Conservation (phyloP, 37 sponge, comb jelly and placozoan genomes). For the Haliclona indistincta region DNA sequence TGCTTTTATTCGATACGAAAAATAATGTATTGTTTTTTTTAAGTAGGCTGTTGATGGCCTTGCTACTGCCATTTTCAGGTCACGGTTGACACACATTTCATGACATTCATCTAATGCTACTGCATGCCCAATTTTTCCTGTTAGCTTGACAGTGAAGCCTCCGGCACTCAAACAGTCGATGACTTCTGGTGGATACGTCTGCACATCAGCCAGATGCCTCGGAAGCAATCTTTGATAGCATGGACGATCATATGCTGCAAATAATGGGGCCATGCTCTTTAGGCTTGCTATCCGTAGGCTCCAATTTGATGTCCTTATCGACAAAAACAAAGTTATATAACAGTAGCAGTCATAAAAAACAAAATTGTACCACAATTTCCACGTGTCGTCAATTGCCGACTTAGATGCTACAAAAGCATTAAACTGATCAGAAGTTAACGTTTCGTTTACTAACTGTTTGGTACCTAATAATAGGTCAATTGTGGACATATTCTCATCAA, state of each 20-base stretch:
- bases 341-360: neutral
- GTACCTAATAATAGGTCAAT: too few species aligned
- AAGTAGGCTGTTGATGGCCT: too few species aligned
- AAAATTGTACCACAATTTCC: neutral
- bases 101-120: too few species aligned
- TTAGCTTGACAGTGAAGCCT: neutral
- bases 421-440: constrained; percentile 2
- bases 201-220: neutral
- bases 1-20: too few species aligned
- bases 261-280: neutral
- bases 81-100: too few species aligned
- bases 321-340: neutral
- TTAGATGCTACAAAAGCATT: too few species aligned
- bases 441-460: too few species aligned
- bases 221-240: neutral
- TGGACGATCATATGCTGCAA: neutral
- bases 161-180: neutral
- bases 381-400: too few species aligned
- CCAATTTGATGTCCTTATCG: neutral
- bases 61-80: too few species aligned
- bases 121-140: too few species aligned
- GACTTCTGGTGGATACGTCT: neutral
- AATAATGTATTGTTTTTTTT: too few species aligned
- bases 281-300: neutral
- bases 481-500: too few species aligned